phyloP scores from a whole-genome alignment of 2,113 vertebrate genomes.

The Lepisosteus osseus region DNA sequence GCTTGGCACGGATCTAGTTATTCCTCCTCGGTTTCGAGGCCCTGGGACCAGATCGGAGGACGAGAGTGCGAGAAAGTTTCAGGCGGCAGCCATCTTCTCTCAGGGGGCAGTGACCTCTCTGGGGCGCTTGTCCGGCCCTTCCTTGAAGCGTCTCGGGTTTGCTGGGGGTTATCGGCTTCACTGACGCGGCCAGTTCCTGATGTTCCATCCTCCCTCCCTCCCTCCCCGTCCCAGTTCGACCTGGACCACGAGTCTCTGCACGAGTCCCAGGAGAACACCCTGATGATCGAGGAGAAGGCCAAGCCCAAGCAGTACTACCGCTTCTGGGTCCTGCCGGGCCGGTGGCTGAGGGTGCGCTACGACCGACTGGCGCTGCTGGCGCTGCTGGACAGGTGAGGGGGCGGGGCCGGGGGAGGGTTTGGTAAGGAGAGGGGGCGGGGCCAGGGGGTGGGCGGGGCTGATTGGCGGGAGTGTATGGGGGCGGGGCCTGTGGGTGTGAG shows the following conservation, averaged over 20 bases:
- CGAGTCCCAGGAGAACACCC: slow-evolving; percentile 86
- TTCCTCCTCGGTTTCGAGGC: too few species aligned
- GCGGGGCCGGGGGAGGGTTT: not conserved
- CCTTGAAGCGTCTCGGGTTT: not conserved
- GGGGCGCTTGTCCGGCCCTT: not conserved
- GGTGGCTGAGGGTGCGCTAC: slow-evolving; percentile 69
- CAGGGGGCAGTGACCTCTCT: not conserved
- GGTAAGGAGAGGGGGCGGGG: too few species aligned
- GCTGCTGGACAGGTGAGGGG: slow-evolving; percentile 66
- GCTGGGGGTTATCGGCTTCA: not conserved
- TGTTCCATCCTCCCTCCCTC: slow-evolving; percentile 5
- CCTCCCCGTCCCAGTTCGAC: slow-evolving; percentile 66
- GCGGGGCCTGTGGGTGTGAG: too few species aligned
- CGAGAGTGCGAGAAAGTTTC: too few species aligned
- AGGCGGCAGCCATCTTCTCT: not conserved
- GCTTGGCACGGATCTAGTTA: too few species aligned
- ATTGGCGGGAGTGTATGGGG: not conserved
- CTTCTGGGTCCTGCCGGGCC: slow-evolving; percentile 70
- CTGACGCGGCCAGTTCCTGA: not conserved
- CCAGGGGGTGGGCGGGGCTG: not conserved
- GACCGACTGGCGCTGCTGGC: slow-evolving; percentile 70
- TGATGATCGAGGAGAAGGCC: slow-evolving; percentile 83
- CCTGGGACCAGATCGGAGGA: too few species aligned
- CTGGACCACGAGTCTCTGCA: slow-evolving; percentile 86
- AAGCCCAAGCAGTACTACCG: slow-evolving; percentile 71